Base-by-base conservation (phyloP, 1,140 invertebrate genomes). In the Asbolus verrucosus region DNA sequence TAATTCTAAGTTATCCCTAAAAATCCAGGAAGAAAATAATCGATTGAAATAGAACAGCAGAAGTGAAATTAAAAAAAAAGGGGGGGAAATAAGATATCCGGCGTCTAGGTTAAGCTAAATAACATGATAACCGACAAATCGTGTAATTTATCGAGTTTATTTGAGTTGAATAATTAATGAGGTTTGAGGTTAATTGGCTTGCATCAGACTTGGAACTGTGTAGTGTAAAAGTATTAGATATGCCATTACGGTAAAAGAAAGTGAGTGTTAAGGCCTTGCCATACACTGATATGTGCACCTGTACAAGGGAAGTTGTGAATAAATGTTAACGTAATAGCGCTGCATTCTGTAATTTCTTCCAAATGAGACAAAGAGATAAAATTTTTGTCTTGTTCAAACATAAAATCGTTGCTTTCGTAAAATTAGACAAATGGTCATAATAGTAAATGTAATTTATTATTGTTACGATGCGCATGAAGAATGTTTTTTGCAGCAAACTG, bases 351-450 rank as follows among this genome's bases (percentile, higher is more conserved):
- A n/a, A n/a, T n/a, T n/a, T n/a, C n/a, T n/a, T n/a, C n/a, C n/a
- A n/a, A n/a, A n/a, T n/a, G n/a, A n/a, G n/a, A n/a, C n/a, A n/a
- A n/a, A n/a, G n/a, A n/a, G n/a, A n/a, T n/a, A n/a, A n/a, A n/a
- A n/a, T n/a, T n/a, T n/a, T n/a, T n/a, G n/a, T n/a, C n/a, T n/a
- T n/a, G n/a, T n/a, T n/a, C n/a, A n/a, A n/a, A n/a, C n/a, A n/a
- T n/a, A n/a, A n/a, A n/a, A n/a, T n/a, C n/a, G n/a, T n/a, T 36
- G 11, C 43, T 46, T 46, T 46, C 41, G 41, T 46, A 46, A 50
- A 15, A 21, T 50, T 50, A 21, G 18, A 19, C 21, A 21, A 50
- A 50, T 36, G 11, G 11, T 50, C 43, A 11, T 50, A 15, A 50
- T 50, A 18, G 18, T 19, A 50, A 50, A 50, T 18, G 43, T 50